Conservation (phyloP, 2,888 invertebrate genomes). For the Macrophya annulata region DNA sequence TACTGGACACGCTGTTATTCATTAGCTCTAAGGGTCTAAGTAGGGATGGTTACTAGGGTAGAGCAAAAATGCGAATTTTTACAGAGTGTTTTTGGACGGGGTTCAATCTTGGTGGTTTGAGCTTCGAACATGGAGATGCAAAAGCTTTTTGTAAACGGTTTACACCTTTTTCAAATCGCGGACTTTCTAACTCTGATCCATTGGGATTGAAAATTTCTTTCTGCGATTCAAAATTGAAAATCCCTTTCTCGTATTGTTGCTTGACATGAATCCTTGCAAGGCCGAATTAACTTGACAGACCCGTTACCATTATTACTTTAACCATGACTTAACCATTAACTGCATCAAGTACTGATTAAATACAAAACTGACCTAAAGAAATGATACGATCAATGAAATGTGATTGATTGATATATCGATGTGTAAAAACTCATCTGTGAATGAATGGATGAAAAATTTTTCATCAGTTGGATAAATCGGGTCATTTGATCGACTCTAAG, state of each 20-base stretch:
- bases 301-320: not conserved
- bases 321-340: not conserved
- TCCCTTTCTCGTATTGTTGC: not conserved
- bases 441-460: not conserved
- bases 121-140: not conserved
- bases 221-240: not conserved
- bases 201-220: too few relatives aligned
- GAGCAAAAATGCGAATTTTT: not conserved
- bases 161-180: not conserved
- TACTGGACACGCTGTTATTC: slow-evolving; percentile 12
- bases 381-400: slow-evolving; percentile 10
- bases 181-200: not conserved
- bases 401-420: slow-evolving; percentile 5
- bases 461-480: not conserved
- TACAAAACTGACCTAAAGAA: slow-evolving; percentile 18
- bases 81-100: not conserved
- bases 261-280: not conserved
- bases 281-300: slow-evolving; percentile 10
- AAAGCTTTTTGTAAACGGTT: not conserved
- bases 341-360: not conserved
- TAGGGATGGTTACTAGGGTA: not conserved
- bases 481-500: not conserved
- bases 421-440: not conserved
- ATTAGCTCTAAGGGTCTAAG: not conserved
- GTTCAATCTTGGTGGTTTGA: not conserved